Evolutionary conservation across 1,140 invertebrate genomes (phyloP), one percentile per base, ranked within the genome.

Genomic region (Proctacanthus coquilletti): DNA sequence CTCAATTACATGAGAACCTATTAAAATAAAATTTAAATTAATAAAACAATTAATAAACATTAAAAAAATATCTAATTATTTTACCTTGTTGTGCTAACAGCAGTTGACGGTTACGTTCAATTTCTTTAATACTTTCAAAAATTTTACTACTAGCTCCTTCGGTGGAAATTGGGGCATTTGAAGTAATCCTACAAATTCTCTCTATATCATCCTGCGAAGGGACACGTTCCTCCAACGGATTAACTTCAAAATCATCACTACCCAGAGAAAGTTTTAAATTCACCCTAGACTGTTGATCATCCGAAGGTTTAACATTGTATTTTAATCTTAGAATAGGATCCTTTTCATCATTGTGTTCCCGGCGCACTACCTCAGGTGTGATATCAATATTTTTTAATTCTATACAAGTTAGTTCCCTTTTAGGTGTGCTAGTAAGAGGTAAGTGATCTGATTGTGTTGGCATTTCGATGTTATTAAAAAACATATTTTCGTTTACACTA

Each of bases 31-130:
- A 19, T 29, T 10, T 21, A 14, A 14, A n/a, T 43, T 30, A 32
- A 21, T 9, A 21, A 30, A 35, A 31, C 34, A 31, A 25, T 29
- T n/a, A 37, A 18, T 34, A 23, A 30, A 31, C 21, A 21, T 39
- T 19, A 14, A 36, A 19, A 21, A 36, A 17, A 45, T 13, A 31
- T 9, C 10, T 35, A 4, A 21, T 15, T 21, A 14, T 5, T 49
- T 52, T 62, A 87, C 86, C 86, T 80, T 91, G 84, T 60, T 89
- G 82, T 40, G 84, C 84, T 48, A 93, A 69, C 68, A 88, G 76
- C 42, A 84, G 67, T 49, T 88, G 77, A 31, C 86, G 66, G 60
- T 86, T 88, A 53, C 80, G 72, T 60, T 92, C 86, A 40, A 92
- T 86, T 65, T 91, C 85, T 61, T 80, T 79, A 20, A 92, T 65